Evolutionary conservation across 2,888 invertebrate genomes (phyloP), one percentile per base, ranked within the genome.

Genomic region (Drosophila peninsularis): DNA sequence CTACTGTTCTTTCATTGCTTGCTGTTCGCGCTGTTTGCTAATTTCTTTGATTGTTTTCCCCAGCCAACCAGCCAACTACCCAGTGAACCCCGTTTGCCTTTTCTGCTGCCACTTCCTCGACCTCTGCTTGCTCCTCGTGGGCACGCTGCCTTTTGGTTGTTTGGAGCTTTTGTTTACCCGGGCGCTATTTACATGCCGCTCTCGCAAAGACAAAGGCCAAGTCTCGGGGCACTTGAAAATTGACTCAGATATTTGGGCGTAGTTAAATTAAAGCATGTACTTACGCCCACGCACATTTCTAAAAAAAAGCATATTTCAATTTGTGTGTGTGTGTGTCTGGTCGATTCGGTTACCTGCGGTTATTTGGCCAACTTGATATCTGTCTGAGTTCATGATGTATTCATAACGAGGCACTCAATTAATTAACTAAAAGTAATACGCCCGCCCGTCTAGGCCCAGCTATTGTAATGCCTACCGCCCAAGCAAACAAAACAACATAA

Each of bases 41-140:
- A 88, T 88, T 90, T 89, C 83, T 86, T 80, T 88, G 90, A 88
- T 88, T 88, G 88, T 77, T 78, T 90, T 80, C 71, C 74, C 74
- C 85, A 81, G 78, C 24, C 17, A 30, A 5, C 71, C 85, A 81
- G 78, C 24, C 17, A 30, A 5, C 49, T 14, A 11, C 10, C 36
- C 42, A 17, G 27, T 11, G 45, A 30, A n/a, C 58, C 30, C 37
- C 58, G 19, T 45, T 45, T 24, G 39, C 39, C 32, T n/a, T 14
- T 14, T 5, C 17, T 14, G 32, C 49, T 19, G 5, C 19, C 41
- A 41, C 21, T 5, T 24, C 24, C 5, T 24, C 6, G 13, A 13
- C 6, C 41, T 41, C 41, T 6, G 2, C 0, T 1, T 41, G 34
- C 6, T 19, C 34, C 0, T 19, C 32, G 11, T 79, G 68, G 58